Evolutionary conservation across 2,797 vertebrate species (phyloP), one percentile per base, ranked within the genome.

Genomic region (Allobates femoralis): DNA sequence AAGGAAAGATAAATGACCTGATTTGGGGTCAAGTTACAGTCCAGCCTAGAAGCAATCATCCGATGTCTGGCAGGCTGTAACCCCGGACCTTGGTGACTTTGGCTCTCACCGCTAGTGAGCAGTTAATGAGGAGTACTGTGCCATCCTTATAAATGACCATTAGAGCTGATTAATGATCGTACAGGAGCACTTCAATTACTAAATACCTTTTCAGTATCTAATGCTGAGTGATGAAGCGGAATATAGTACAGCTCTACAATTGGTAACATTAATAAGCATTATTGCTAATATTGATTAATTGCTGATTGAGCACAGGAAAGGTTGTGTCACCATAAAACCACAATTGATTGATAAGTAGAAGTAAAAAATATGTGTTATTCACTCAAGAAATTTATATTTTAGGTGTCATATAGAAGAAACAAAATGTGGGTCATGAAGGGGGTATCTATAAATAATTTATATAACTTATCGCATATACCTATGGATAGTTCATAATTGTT

Each of bases 121-220:
- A 60, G 41, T 81, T 86, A 73, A 79, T 74, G 75, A 34, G 55
- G 26, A 32, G 5, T 50, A 53, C 26, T 41, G 18, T 79, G 53
- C 81, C 76, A 79, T 79, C 30, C 60, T 79, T 60, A 62, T 50
- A 87, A 87, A 79, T 79, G 21, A 78, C 34, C 51, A 83, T 66
- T 60, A 41, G 21, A 51, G 3, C 50, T 79, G 64, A 55, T 83
- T 79, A 76, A 53, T 64, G 60, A 76, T 66, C 66, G 60, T 73
- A 51, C 28, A 64, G 55, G 81, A 87, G 37, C 26, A 71, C 73
- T 79, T 79, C 58, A 79, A 78, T 79, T 51, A 87, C 79, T 41
- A 84, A 74, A 84, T 28, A 60, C 64, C 64, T 28, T 77, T 53
- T 50, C 46, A 26, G 56, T 67, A 53, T 81, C 26, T n/a, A 37